Percentiles rank a stretch among this genome's conserved stretches.
These are phyloP conservation scores for Fregata magnificens DNA, from an alignment of 2,113 vertebrate species.

Conservation along the genomic window DNA sequence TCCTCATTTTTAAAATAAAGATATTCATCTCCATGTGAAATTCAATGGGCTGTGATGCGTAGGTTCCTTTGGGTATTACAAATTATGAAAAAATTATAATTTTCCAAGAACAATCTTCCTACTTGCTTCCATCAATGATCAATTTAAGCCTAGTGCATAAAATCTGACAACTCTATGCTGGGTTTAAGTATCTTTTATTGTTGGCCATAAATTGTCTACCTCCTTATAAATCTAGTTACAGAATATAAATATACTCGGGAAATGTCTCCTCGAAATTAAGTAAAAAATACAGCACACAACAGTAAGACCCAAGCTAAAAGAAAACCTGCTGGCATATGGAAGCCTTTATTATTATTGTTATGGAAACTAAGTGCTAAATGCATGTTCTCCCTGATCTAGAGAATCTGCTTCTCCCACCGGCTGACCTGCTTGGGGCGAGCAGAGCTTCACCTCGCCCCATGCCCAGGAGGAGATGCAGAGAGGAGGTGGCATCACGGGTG, in stretches of 20 bases:
- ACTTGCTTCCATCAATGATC: background rate
- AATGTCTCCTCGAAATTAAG: background rate
- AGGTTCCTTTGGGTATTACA: background rate
- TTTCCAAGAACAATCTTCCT: background rate
- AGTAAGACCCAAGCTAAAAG: background rate
- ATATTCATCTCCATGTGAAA: background rate
- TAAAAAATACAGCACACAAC: background rate
- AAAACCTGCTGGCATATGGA: background rate
- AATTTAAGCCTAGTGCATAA: background rate
- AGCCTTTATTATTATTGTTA: background rate
- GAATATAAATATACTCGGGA: background rate
- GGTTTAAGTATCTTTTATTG: background rate
- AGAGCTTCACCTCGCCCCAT: background rate
- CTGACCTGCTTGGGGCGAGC: background rate
- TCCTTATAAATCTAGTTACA: background rate
- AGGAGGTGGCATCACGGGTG: background rate
- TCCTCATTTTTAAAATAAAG: background rate
- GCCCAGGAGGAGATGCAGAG: background rate
- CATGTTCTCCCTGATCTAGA: fast-evolving
- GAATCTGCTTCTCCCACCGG: fast-evolving
- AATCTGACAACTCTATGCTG: background rate
- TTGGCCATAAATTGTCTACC: background rate
- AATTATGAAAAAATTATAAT: background rate
- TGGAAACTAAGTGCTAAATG: background rate
- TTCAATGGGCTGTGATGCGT: background rate